Base-by-base conservation (phyloP, 2,888 invertebrate genomes). In the Drosophila borborema region DNA sequence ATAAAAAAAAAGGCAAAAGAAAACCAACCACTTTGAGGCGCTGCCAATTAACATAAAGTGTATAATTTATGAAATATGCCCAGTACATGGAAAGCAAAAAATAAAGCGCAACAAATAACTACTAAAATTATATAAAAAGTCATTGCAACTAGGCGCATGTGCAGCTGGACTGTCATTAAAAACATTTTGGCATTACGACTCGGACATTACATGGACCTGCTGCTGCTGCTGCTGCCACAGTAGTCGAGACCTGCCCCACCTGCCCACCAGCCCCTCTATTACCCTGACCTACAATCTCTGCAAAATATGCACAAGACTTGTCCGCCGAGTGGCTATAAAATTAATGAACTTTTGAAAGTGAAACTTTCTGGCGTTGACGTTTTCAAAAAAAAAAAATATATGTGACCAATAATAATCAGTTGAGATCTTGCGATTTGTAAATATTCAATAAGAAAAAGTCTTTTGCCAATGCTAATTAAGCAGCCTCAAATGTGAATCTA, bases 311-410 rank as follows among this genome's bases (percentile, higher is more conserved):
- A 46, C 46, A 46, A 46, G 14, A 72, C 23, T 59, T 65, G 60
- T 20, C 53, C 28, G 34, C 23, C 48, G 40, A 69, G 43, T 43
- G 48, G 28, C 60, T 79, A 71, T 89, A 71, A 86, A 86, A 77
- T 82, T 82, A 74, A 82, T 84, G 65, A 79, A 82, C 53, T 86
- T 83, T 77, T 67, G 81, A 86, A 89, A 86, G 89, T 86, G 86
- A 86, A 86, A 86, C 81, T 86, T 72, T 70, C 61, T 53, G 60
- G 45, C 64, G 73, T 77, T 73, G 73, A 73, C 64, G 64, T 63
- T 72, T 51, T 20, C 40, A 18, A 16, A 41, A n/a, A 64, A 70
- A 59, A 18, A 16, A 41, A n/a, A 64, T 64, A 59, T 48, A 18
- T 59, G 55, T 54, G 34, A 23, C 18, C 18, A 28, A 18, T 63